These are phyloP conservation scores for Liopterus haemorrhoidalis DNA, from an alignment of 2,888 invertebrate genomes.

Conservation along the genomic window DNA sequence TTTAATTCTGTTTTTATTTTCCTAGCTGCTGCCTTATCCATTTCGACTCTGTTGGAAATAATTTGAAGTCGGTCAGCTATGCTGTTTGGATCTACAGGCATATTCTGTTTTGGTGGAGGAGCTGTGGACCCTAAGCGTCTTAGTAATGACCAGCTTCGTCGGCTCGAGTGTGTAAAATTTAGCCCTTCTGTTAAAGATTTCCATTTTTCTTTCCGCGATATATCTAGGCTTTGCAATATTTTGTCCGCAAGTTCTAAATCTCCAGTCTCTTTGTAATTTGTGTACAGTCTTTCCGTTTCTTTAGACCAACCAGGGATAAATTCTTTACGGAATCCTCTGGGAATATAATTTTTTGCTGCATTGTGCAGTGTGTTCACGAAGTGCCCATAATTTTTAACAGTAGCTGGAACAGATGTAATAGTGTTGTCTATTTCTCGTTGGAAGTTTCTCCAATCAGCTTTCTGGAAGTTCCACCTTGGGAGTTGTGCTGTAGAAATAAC, in stretches of 20 bases:
- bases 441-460: slow-evolving; percentile 4
- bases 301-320: not conserved
- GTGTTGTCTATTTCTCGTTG: not conserved
- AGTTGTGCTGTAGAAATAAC: not conserved
- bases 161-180: not conserved
- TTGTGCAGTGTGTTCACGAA: not conserved
- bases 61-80: not conserved
- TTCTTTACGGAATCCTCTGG: slow-evolving; percentile 2
- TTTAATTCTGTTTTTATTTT: too few species aligned
- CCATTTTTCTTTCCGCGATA: not conserved
- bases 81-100: not conserved
- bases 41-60: not conserved
- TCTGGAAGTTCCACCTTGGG: slow-evolving; percentile 4
- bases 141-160: not conserved
- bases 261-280: too few species aligned
- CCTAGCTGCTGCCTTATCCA: not conserved
- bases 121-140: not conserved
- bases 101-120: not conserved
- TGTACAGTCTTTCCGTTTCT: too few species aligned
- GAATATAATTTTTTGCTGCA: not conserved
- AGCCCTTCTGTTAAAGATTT: not conserved
- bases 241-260: too few species aligned
- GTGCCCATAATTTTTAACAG: not conserved
- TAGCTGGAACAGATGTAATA: not conserved
- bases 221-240: too few species aligned